A percentile compares a stretch with the other conserved stretches of the same genome.
These are phyloP conservation scores for Odocoileus hemionus DNA, from an alignment of 2,113 vertebrate genomes.

Conservation along the genomic window DNA sequence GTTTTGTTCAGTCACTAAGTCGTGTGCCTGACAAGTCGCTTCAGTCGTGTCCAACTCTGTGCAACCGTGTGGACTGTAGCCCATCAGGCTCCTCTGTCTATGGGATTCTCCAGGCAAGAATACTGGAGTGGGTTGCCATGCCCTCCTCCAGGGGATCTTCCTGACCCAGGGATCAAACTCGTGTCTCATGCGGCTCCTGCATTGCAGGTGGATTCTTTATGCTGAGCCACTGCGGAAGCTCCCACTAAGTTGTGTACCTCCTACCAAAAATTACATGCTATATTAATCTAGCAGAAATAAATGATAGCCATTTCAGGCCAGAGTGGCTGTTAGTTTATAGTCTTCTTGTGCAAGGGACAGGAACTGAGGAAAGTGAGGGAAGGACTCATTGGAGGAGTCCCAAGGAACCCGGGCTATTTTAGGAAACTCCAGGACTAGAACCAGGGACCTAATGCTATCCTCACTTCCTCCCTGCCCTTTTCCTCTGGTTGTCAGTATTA, in stretches of 20 bases:
- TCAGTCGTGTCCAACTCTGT: not conserved
- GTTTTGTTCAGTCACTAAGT: not conserved
- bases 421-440: not conserved
- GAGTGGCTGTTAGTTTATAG: not conserved
- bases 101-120: not conserved
- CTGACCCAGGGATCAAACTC: accelerated
- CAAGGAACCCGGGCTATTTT: not conserved
- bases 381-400: not conserved
- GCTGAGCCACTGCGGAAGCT: not conserved
- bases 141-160: not conserved
- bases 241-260: not conserved
- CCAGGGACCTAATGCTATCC: not conserved
- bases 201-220: not conserved
- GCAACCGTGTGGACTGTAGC: not conserved
- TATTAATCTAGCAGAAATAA: not conserved
- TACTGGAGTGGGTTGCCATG: not conserved
- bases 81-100: not conserved
- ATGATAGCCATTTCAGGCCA: not conserved
- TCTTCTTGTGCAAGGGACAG: not conserved
- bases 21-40: not conserved
- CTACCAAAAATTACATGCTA: not conserved
- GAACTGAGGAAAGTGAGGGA: not conserved
- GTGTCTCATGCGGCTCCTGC: not conserved
- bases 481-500: not conserved
- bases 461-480: not conserved